Conservation (phyloP, 1,140 invertebrate species). For the Cyclina sinensis region DNA sequence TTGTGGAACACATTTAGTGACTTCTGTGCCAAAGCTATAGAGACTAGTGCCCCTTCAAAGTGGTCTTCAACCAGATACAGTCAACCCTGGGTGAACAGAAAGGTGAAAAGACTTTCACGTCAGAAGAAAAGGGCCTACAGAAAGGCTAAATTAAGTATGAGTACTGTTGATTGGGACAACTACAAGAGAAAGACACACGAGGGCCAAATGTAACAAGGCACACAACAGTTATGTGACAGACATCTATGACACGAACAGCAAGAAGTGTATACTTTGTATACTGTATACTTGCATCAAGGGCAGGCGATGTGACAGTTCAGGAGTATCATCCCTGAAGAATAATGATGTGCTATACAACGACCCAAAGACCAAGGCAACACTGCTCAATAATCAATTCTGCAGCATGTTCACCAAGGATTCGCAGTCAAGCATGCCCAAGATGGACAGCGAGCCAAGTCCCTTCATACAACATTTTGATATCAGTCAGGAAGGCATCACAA, state of each 20-base stretch:
- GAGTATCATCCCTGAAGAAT: background rate
- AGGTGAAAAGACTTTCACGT: background rate
- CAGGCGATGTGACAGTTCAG: background rate
- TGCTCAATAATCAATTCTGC: background rate
- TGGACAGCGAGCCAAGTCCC: background rate
- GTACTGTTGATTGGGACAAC: background rate
- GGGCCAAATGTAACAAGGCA: background rate
- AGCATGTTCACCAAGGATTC: background rate
- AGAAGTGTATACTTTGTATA: background rate
- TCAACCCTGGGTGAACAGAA: background rate
- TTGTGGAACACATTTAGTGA: background rate
- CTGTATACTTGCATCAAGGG: slow-evolving; percentile 20
- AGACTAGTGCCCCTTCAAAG: background rate
- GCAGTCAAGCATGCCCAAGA: background rate
- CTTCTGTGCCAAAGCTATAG: background rate
- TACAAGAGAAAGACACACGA: background rate
- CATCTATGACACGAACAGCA: background rate
- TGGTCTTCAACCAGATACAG: background rate
- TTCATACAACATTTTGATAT: background rate
- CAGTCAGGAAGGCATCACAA: background rate
- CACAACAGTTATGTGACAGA: background rate
- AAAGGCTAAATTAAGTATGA: background rate
- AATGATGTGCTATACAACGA: background rate
- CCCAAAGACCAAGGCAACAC: background rate
- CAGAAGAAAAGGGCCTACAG: slow-evolving; percentile 15